phyloP scores from a whole-genome alignment of 1,140 invertebrate genomes.

The Zophobas atratus region DNA sequence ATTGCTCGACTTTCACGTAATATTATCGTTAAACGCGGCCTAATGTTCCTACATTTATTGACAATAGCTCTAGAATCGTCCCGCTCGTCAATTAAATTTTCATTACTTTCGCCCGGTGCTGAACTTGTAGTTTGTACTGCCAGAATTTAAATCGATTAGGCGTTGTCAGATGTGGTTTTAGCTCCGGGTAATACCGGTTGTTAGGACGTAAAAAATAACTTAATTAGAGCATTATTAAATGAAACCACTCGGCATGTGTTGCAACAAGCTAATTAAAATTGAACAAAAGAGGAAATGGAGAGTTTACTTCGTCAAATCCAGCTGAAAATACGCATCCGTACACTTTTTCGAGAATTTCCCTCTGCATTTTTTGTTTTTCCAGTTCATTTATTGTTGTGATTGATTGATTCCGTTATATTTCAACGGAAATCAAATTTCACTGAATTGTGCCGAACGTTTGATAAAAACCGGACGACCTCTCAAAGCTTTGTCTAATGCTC shows the following conservation, averaged over 20 bases:
- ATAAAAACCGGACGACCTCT: conserved; percentile 7
- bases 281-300: not conserved
- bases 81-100: conserved; percentile 47
- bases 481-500: not conserved
- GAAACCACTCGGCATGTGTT: conserved; percentile 1
- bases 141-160: conserved; percentile 15
- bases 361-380: conserved; percentile 1
- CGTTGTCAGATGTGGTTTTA: not conserved
- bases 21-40: conserved; percentile 44
- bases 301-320: conserved; percentile 7
- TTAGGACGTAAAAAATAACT: conserved; percentile 2
- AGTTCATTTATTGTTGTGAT: conserved; percentile 8
- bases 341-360: not conserved
- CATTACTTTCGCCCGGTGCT: conserved; percentile 22
- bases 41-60: conserved; percentile 38
- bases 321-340: not conserved
- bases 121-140: not conserved
- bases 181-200: conserved; percentile 10
- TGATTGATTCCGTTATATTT: conserved; percentile 9
- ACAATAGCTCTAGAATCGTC: conserved; percentile 23
- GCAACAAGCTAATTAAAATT: conserved; percentile 14
- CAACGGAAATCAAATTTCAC: not conserved
- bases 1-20: conserved; percentile 43
- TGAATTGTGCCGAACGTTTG: not conserved
- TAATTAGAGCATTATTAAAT: not conserved